Evolutionary conservation across 92 coral and sea anemone species (phyloP), one percentile per base, ranked within the genome.

Genomic region (Montipora capitata): DNA sequence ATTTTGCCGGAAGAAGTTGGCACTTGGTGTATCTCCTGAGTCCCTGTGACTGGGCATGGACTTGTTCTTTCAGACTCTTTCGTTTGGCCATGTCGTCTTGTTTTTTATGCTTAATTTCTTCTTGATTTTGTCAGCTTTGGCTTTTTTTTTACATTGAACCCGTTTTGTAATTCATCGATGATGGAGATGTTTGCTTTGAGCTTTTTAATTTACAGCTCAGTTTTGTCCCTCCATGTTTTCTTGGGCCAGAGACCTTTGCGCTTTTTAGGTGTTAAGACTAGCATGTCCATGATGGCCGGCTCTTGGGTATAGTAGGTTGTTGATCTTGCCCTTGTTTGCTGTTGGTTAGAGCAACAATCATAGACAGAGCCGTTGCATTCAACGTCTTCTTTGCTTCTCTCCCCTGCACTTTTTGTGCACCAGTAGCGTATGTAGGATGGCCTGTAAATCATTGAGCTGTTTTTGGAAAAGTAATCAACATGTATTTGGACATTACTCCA

Each of bases 51-150:
- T 54, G 8, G 14, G 61, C 61, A 10, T 54, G 13, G 61, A 54
- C 3, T 54, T 54, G 61, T 54, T 54, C 13, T 54, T 54, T 54
- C 10, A 54, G 16, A 54, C 61, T 54, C 61, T 54, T 54, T 9
- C 2, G 51, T 54, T 54, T 54, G 61, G 13, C 61, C 61, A 54
- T 54, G 12, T 54, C 61, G 14, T 54, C 61, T 54, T 54, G 61
- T 9, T 54, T 67, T 18, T 67, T 18, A 35, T 67, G 14, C 40
- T 43, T 7, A 67, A 20, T 66, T 66, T 66, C 39, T 18, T 66
- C 71, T n/a, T 66, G 71, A 66, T 66, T 18, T 66, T 66, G 39
- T 18, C 41, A 66, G 71, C 71, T 66, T 66, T n/a, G 71, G 71
- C 43, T 4, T 66, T 15, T 62, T 4, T 17, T n/a, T 66, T 66